Evolutionary conservation across 2,797 vertebrate genomes (phyloP).

Genomic region (Glossophaga mutica): DNA sequence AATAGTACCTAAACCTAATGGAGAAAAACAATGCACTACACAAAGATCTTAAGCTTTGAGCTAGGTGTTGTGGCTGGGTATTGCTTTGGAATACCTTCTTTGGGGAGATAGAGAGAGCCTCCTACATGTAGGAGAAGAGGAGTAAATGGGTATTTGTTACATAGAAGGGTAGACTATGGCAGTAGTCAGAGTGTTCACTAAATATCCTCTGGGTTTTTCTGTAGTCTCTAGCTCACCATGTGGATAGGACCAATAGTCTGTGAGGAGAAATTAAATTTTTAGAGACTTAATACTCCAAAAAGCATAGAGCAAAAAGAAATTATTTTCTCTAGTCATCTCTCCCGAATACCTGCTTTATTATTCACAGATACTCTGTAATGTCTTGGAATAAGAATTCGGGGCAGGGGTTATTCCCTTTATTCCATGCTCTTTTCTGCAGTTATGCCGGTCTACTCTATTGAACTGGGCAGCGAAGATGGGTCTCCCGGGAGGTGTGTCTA

Average conservation of each 20-base stretch:
- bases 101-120: neutral
- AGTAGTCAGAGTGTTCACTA: neutral
- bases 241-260: rapidly evolving
- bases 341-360: neutral
- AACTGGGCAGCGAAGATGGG: neutral
- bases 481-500: neutral
- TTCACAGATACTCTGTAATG: neutral
- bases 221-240: neutral
- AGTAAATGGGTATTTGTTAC: neutral
- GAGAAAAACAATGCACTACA: neutral
- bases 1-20: neutral
- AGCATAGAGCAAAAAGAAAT: neutral
- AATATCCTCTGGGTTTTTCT: neutral
- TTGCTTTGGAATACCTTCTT: neutral
- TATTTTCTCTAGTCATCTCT: neutral
- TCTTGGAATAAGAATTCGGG: neutral
- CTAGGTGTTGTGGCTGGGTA: neutral
- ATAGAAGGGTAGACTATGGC: neutral
- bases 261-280: neutral
- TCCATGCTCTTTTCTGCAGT: neutral
- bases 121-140: neutral
- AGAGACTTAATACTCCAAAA: neutral
- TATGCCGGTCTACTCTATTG: neutral
- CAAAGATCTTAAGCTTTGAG: neutral
- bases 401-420: neutral